Base-by-base conservation (phyloP, 1,140 invertebrate species). In the Drosophila nasuta region DNA sequence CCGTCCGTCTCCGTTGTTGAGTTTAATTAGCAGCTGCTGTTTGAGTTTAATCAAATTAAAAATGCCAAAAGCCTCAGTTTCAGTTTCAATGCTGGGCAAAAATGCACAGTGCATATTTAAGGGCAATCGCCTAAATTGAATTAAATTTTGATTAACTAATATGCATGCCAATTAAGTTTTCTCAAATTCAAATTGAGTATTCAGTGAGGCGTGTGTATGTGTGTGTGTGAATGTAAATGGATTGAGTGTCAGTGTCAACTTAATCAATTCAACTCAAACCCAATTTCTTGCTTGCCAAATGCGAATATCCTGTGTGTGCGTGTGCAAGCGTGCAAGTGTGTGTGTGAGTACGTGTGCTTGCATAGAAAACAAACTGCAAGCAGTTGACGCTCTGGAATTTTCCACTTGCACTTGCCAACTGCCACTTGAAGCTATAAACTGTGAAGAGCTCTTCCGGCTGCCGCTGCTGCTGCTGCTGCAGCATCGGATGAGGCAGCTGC, bases 401-500 rank as follows among this genome's bases (percentile, higher is more conserved):
- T 90, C 86, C 86, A 90, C 86, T 89, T 85, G 81, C 86, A 90
- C 81, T 89, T 90, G 74, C 85, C 83, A 83, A 89, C 85, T 79
- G 77, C 74, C 83, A 89, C 85, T 89, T 76, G 69, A 79, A 81
- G 78, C 85, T 89, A 81, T 90, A 90, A 90, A 89, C 86, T 89
- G 78, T 89, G 78, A 82, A 89, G 85, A 76, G 86, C 86, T 54
- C 81, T 90, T 89, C 75, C 70, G 72, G 72, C 75, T 81, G 82
- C 75, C 79, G 82, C 75, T 46, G 65, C 75, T 71, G 57, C 85
- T 69, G 45, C 48, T 58, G 46, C 65, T 64, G 51, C 65, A 72
- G 57, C 72, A 17, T 38, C 56, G 49, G 68, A 64, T 73, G 64
- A 73, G 65, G 70, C 85, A 85, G 77, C 75, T 89, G 78, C 78